A percentile compares a stretch with the other conserved stretches of the same genome.
Evolutionary conservation across 2,797 vertebrate genomes (phyloP).

Genomic region (Distichodus sexfasciatus): DNA sequence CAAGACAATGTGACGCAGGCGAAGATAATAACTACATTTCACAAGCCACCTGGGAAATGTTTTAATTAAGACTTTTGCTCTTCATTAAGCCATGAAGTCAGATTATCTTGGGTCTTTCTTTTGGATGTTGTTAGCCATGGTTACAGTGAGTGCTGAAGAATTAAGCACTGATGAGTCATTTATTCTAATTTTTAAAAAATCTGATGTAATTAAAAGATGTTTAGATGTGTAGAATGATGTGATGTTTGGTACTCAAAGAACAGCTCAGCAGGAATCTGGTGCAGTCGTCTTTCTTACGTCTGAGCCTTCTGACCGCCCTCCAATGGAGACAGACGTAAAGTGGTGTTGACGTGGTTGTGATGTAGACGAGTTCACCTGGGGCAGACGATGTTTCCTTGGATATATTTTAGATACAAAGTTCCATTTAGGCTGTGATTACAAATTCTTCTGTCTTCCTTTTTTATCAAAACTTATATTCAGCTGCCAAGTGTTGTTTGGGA

Average conservation of each 20-base stretch:
- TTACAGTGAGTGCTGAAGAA: conserved; percentile 1
- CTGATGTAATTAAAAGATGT: neutral
- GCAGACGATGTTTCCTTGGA: neutral
- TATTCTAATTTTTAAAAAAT: conserved; percentile 7
- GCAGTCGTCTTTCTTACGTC: neutral
- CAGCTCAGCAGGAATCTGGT: neutral
- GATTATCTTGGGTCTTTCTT: neutral
- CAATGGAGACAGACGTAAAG: neutral
- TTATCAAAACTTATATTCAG: neutral
- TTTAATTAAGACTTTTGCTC: conserved; percentile 6
- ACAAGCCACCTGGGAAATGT: conserved; percentile 2
- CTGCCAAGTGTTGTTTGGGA: neutral
- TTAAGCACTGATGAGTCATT: conserved; percentile 2
- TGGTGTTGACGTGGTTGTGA: neutral
- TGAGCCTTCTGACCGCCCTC: no score
- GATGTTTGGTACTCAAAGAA: neutral
- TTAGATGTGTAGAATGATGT: neutral
- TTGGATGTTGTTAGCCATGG: conserved; percentile 19
- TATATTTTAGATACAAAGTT: no score
- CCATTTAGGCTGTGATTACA: no score
- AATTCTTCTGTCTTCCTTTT: neutral
- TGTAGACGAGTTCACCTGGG: neutral
- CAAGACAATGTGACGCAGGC: neutral
- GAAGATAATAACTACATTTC: neutral
- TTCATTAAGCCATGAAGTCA: neutral